These are phyloP conservation scores for Drosophila setosimentum DNA, from an alignment of 2,888 invertebrate genomes.

Conservation along the genomic window DNA sequence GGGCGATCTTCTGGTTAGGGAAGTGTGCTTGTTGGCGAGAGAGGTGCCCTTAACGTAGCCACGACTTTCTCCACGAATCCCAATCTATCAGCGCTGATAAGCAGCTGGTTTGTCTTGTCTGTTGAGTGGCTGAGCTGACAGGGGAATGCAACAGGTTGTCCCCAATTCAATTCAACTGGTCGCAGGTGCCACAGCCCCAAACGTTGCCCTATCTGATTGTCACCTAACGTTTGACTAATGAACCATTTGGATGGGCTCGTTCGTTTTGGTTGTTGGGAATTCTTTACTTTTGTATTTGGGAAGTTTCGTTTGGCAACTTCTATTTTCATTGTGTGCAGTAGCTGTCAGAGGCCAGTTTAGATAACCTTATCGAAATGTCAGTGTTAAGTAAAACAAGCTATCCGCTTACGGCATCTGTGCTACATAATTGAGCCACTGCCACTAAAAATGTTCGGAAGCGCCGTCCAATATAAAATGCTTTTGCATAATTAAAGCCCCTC, in stretches of 20 bases:
- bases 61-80: constrained; percentile 50
- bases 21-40: background rate
- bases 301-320: constrained; percentile 21
- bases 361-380: constrained; percentile 67
- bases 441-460: constrained; percentile 25
- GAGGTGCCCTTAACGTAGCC: constrained; percentile 48
- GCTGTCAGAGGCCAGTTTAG: constrained; percentile 61
- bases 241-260: constrained; percentile 44
- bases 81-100: constrained; percentile 63
- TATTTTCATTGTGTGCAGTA: constrained; percentile 54
- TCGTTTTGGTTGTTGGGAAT: constrained; percentile 8
- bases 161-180: constrained; percentile 47
- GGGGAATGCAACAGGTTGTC: constrained; percentile 73
- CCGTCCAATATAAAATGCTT: constrained; percentile 28
- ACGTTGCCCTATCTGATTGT: constrained; percentile 69
- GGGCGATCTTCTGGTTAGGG: constrained; percentile 32
- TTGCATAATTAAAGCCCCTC: constrained; percentile 60
- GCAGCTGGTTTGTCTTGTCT: constrained; percentile 41
- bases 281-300: constrained; percentile 28
- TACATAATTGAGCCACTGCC: constrained; percentile 68
- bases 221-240: constrained; percentile 79
- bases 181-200: constrained; percentile 40
- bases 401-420: constrained; percentile 71
- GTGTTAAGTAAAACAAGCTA: constrained; percentile 60
- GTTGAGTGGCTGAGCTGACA: constrained; percentile 39